Conservation (phyloP, 2,888 invertebrate genomes). For the Dicyrtoma fusca region DNA sequence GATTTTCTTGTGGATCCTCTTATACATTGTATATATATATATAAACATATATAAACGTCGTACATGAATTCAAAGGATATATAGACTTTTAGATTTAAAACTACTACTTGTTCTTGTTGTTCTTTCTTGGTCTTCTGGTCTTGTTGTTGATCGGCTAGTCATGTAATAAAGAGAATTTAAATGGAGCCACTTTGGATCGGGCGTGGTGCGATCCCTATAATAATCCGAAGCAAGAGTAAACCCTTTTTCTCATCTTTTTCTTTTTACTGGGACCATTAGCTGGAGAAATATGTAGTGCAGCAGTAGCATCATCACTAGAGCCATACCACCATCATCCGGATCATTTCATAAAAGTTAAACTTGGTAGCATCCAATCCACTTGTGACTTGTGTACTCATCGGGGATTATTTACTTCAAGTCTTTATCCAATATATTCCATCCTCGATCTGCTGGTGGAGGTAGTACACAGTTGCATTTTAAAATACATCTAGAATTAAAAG, state of each 20-base stretch:
- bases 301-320: too few species aligned
- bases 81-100: background rate
- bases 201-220: slow-evolving; percentile 44
- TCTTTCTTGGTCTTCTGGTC: slow-evolving; percentile 12
- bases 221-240: slow-evolving; percentile 48
- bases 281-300: slow-evolving; percentile 13
- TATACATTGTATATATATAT: too few species aligned
- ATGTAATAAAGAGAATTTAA: slow-evolving; percentile 45
- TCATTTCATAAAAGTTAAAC: too few species aligned
- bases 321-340: too few species aligned
- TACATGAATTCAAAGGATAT: background rate
- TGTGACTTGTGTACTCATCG: too few species aligned
- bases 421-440: too few species aligned
- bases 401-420: too few species aligned
- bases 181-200: slow-evolving; percentile 46
- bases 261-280: slow-evolving; percentile 13
- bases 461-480: too few species aligned
- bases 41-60: too few species aligned
- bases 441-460: too few species aligned
- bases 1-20: background rate
- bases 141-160: slow-evolving; percentile 43
- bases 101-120: slow-evolving; percentile 5
- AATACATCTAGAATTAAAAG: slow-evolving; percentile 24
- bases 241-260: slow-evolving; percentile 40
- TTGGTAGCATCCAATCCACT: too few species aligned